Evolutionary conservation across 2,797 vertebrate genomes (phyloP).

Genomic region (Pseudocheirus occidentalis): DNA sequence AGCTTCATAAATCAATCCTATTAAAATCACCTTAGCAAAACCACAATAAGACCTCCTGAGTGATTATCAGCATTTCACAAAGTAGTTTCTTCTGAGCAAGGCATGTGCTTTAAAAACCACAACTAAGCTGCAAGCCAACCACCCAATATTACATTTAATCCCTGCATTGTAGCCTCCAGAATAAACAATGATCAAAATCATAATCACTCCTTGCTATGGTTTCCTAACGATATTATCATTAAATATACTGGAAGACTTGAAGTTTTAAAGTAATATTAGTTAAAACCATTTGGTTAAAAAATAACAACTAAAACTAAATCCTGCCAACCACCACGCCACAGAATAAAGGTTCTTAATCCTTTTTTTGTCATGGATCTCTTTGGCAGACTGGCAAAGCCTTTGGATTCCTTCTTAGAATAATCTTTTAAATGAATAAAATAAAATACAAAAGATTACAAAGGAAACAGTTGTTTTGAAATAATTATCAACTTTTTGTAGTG

Average conservation of each 20-base stretch:
- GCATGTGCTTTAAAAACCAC: slow-evolving; percentile 47
- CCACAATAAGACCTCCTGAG: slow-evolving; percentile 42
- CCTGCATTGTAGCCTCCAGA: slow-evolving; percentile 49
- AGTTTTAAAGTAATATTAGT: slow-evolving; percentile 34
- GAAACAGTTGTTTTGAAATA: not conserved
- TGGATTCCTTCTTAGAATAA: not conserved
- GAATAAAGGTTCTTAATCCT: not conserved
- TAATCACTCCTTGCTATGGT: slow-evolving; percentile 38
- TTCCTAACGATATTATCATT: slow-evolving; percentile 58
- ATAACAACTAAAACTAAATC: slow-evolving; percentile 7
- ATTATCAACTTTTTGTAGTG: not conserved
- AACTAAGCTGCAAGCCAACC: slow-evolving; percentile 29
- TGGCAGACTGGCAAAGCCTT: not conserved
- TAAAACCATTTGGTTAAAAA: slow-evolving; percentile 15
- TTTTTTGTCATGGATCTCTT: not conserved
- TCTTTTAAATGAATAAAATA: not conserved
- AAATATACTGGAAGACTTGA: slow-evolving; percentile 46
- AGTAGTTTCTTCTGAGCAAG: slow-evolving; percentile 17
- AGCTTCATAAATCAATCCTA: slow-evolving; percentile 54
- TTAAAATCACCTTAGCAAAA: slow-evolving; percentile 64
- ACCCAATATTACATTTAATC: slow-evolving; percentile 49
- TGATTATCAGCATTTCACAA: slow-evolving; percentile 66
- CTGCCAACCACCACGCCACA: not conserved
- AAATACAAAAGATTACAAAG: not conserved
- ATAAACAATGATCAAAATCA: slow-evolving; percentile 48